Percentiles rank a stretch among this genome's conserved stretches.
Evolutionary conservation across 2,888 invertebrate genomes (phyloP).

Genomic region (Frankliniella intonsa): DNA sequence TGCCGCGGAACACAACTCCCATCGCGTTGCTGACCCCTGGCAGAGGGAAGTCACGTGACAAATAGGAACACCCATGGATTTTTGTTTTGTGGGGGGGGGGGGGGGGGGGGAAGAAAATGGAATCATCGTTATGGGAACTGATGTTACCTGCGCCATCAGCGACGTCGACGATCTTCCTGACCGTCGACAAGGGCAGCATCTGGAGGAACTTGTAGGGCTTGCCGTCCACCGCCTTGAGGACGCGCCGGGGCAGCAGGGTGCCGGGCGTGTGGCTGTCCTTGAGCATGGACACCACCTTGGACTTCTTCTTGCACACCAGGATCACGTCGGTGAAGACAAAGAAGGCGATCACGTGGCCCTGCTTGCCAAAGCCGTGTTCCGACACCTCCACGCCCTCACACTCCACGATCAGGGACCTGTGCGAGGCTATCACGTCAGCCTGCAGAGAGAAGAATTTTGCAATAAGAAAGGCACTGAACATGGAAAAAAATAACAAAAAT

Average conservation of each 20-base stretch:
- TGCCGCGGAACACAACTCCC: neutral
- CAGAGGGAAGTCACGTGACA: neutral
- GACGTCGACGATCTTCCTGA: slow-evolving; percentile 85
- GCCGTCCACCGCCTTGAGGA: slow-evolving; percentile 44
- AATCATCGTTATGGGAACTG: too few relatives aligned
- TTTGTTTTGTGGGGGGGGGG: too few relatives aligned
- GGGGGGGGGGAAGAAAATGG: too few relatives aligned
- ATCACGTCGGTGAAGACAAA: slow-evolving; percentile 91
- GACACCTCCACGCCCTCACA: slow-evolving; percentile 83
- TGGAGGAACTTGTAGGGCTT: slow-evolving; percentile 85
- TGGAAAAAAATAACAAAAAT: neutral
- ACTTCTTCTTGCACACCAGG: slow-evolving; percentile 64
- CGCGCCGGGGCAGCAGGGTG: slow-evolving; percentile 48
- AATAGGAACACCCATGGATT: neutral
- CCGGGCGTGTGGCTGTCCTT: slow-evolving; percentile 58
- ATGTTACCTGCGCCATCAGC: neutral
- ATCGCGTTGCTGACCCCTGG: neutral
- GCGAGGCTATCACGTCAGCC: slow-evolving; percentile 86
- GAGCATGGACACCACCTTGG: slow-evolving; percentile 63
- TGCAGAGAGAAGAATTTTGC: slow-evolving; percentile 44
- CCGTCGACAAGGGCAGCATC: slow-evolving; percentile 77
- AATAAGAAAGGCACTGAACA: slow-evolving; percentile 27
- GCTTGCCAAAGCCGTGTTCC: slow-evolving; percentile 71
- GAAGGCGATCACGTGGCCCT: slow-evolving; percentile 74
- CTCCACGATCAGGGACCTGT: slow-evolving; percentile 78